Conservation (phyloP, 2,888 invertebrate species). For the Liopterus haemorrhoidalis region DNA sequence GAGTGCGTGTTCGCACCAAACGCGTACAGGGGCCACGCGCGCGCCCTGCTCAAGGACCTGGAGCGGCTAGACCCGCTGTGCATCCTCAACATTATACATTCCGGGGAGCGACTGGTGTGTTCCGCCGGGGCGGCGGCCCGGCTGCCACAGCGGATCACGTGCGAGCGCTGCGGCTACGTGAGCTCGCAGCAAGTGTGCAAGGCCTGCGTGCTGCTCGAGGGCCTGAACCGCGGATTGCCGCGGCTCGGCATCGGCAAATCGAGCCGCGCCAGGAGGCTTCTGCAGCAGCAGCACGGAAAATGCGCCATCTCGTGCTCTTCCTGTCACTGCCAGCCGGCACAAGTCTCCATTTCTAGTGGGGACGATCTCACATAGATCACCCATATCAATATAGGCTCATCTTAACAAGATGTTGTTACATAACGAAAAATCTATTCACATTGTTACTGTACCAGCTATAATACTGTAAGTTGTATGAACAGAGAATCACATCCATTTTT, state of each 20-base stretch:
- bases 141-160: slow-evolving; percentile 73
- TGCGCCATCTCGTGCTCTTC: too few relatives aligned
- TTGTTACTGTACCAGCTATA: too few relatives aligned
- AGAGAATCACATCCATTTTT: too few relatives aligned
- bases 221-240: slow-evolving; percentile 88
- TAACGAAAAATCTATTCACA: too few relatives aligned
- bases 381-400: too few relatives aligned
- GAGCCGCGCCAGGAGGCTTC: slow-evolving; percentile 66
- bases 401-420: too few relatives aligned
- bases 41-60: slow-evolving; percentile 87
- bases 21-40: slow-evolving; percentile 89
- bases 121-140: slow-evolving; percentile 59
- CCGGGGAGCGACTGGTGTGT: slow-evolving; percentile 58
- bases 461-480: too few relatives aligned
- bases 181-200: slow-evolving; percentile 94
- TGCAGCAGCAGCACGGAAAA: too few relatives aligned
- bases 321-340: too few relatives aligned
- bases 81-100: slow-evolving; percentile 90
- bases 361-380: too few relatives aligned
- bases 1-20: slow-evolving; percentile 99
- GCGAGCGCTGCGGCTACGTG: slow-evolving; percentile 81
- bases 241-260: slow-evolving; percentile 86
- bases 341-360: too few relatives aligned
- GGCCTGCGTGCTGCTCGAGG: slow-evolving; percentile 92
- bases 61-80: slow-evolving; percentile 88